Evolutionary conservation across 2,888 invertebrate species (phyloP).

Genomic region (Drosophila mimetica): DNA sequence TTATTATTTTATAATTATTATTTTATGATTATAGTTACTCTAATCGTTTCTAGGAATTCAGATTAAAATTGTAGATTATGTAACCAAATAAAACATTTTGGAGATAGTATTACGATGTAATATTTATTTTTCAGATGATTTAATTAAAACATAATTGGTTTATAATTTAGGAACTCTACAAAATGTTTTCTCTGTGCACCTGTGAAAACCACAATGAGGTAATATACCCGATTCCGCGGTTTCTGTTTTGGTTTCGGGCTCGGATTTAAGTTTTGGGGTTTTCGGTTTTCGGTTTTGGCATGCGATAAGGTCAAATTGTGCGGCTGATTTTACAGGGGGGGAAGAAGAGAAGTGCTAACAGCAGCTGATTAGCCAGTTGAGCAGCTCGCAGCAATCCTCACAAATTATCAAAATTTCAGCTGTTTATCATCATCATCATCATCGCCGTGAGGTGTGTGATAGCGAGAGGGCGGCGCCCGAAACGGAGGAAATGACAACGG

Average conservation of each 20-base stretch:
- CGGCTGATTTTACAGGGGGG: background rate
- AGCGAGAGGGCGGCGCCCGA: slow-evolving; percentile 9
- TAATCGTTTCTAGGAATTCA: no score
- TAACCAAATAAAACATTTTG: no score
- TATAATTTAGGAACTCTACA: background rate
- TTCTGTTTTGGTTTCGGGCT: slow-evolving; percentile 8
- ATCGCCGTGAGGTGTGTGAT: slow-evolving; percentile 16
- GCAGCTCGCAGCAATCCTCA: slow-evolving; percentile 29
- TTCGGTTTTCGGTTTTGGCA: slow-evolving; percentile 14
- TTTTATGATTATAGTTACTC: no score
- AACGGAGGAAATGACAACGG: slow-evolving; percentile 65
- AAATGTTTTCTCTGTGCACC: slow-evolving; percentile 18
- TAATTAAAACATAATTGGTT: background rate
- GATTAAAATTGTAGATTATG: no score
- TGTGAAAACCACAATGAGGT: slow-evolving; percentile 20
- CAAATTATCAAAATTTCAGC: slow-evolving; percentile 37
- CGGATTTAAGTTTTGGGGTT: slow-evolving; percentile 5
- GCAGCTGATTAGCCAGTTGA: slow-evolving; percentile 36
- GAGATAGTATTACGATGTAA: no score
- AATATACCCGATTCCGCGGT: slow-evolving; percentile 23
- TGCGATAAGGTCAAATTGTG: slow-evolving; percentile 26
- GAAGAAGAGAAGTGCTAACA: background rate
- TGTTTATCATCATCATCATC: slow-evolving; percentile 29
- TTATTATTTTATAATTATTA: no score
- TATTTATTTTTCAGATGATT: background rate